phyloP scores from a whole-genome alignment of 2,797 vertebrate genomes.

The Chelmon rostratus region DNA sequence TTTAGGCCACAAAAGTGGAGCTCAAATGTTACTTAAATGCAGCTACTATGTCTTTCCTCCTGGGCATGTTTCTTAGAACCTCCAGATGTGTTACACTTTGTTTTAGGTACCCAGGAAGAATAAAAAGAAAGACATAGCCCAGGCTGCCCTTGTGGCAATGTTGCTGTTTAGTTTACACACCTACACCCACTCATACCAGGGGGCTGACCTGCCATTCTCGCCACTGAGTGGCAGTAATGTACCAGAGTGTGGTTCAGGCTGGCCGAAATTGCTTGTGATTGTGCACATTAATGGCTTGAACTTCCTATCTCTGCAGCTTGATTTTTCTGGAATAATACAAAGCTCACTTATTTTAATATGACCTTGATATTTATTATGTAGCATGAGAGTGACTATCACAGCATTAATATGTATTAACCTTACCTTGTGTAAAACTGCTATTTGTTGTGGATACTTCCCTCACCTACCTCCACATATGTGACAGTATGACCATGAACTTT shows the following conservation, averaged over 20 bases:
- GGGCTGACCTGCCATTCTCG: not conserved
- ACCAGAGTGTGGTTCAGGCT: not conserved
- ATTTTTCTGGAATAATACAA: too few species aligned
- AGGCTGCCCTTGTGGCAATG: not conserved
- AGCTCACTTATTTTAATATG: too few species aligned
- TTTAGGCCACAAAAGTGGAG: constrained; percentile 15
- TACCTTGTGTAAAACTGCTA: not conserved
- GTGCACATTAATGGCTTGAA: not conserved
- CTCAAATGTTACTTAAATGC: not conserved
- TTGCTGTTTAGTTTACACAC: not conserved
- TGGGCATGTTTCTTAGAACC: not conserved
- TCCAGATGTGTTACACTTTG: not conserved
- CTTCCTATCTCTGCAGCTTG: not conserved
- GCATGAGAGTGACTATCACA: not conserved
- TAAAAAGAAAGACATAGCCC: not conserved
- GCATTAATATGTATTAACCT: not conserved
- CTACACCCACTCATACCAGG: not conserved
- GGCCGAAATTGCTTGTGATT: not conserved
- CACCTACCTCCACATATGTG: not conserved
- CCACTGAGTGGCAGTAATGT: constrained; percentile 40
- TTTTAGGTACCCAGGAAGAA: not conserved
- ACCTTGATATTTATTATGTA: not conserved
- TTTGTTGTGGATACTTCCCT: not conserved
- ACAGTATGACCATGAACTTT: not conserved
- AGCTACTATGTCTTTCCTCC: constrained; percentile 20